Base-by-base conservation (phyloP, 2,113 vertebrate species). In the Syngnathus floridae region DNA sequence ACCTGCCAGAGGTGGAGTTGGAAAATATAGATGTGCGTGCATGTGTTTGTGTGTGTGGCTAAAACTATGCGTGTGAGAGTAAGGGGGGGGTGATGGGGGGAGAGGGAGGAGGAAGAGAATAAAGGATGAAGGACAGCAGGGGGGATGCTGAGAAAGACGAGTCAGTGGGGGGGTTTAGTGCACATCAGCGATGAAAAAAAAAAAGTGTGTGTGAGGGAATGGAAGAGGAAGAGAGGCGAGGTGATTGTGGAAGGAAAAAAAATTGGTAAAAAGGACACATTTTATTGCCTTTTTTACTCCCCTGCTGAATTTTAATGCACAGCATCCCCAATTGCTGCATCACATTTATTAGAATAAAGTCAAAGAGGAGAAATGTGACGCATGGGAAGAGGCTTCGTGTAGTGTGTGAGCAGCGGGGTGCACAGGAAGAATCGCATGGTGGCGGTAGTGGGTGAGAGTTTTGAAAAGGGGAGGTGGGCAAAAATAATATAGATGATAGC, bases 1-100 rank as follows among this genome's bases (percentile, higher is more conserved):
- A 90, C 87, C 89, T 89, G 87, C 87, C 90, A 89, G 88, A 89
- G 87, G 90, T 90, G 86, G 82, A 80, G 88, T 82, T 86, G 81
- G 83, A 84, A 90, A 88, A 84, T 84, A 88, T 81, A 88, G 77
- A 86, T 81, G 81, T 60, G 72, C 77, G 76, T 79, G 74, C 67
- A 74, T 49, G 75, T 43, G 38, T 62, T 54, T 56, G 54, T 64
- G 49, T 40, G 64, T n/a, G 64, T 43, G 11, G 54, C 7, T 57
- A 35, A 58, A 16, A 64, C 1, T 52, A n/a, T 58, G 43, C 68
- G 46, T 67, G 38, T 62, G 67, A 45, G 66, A 64, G 69, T 48
- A 67, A 65, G 4, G 45, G 55, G 64, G 55, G 45, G 70, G 68
- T 63, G 49, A 41, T 62, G 36, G 70, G 71, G 64, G 66, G 65